These are phyloP conservation scores for Masnerella sp. DNA, from an alignment of 2,888 invertebrate species.

Conservation along the genomic window DNA sequence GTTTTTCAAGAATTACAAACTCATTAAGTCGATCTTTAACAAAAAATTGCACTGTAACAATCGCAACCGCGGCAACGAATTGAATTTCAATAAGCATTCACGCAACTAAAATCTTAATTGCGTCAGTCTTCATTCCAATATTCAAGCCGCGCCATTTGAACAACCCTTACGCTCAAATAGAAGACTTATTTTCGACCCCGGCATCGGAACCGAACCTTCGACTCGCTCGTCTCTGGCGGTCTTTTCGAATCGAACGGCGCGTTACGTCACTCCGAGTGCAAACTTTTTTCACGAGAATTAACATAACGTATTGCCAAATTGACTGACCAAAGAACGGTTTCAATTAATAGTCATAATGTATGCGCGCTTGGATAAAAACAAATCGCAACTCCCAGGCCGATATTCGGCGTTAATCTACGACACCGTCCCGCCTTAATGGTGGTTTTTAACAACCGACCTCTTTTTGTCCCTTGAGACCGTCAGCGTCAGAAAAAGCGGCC, in stretches of 20 bases:
- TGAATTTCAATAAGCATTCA: conserved; percentile 19
- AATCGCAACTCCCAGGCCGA: conserved; percentile 11
- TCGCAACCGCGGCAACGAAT: conserved; percentile 3
- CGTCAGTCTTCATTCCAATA: conserved; percentile 42
- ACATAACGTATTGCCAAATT: conserved; percentile 34
- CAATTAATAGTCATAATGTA: conserved; percentile 43
- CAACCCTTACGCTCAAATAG: too few relatives aligned
- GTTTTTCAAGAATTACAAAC: too few relatives aligned
- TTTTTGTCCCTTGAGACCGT: conserved; percentile 3
- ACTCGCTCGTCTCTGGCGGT: too few relatives aligned
- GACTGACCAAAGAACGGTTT: conserved; percentile 24
- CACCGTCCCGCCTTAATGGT: conserved; percentile 12
- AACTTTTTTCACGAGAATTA: conserved; percentile 29
- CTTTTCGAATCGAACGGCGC: conserved; percentile 24
- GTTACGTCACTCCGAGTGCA: conserved; percentile 35
- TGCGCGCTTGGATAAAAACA: conserved; percentile 33
- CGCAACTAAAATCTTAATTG: conserved; percentile 45
- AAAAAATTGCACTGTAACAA: not conserved
- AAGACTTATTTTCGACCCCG: too few relatives aligned
- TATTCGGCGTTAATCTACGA: conserved; percentile 17
- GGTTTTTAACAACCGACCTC: conserved; percentile 12
- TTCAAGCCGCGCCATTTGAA: too few relatives aligned
- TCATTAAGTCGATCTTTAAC: conserved; percentile 3
- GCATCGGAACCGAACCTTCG: too few relatives aligned
- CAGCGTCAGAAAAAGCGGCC: not conserved